A percentile compares a stretch with the other conserved stretches of the same genome.
Evolutionary conservation across 2,113 vertebrate genomes (phyloP).

Genomic region (Desmodus rotundus): DNA sequence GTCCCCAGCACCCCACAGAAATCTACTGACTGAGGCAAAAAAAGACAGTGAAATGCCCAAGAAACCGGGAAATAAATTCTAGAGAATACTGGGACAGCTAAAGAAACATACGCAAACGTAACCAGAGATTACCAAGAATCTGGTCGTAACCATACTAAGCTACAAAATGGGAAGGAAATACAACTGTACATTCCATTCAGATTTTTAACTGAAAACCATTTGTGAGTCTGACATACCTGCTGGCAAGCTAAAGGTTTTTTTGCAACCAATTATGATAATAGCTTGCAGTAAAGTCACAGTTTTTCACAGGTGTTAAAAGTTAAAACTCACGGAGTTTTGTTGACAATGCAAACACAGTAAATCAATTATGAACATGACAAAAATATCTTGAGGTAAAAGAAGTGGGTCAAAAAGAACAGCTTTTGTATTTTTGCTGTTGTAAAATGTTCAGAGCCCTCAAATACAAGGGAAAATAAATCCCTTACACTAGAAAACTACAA

Average conservation of each 20-base stretch:
- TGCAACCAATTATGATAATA: not conserved
- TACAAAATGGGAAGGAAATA: not conserved
- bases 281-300: not conserved
- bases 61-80: not conserved
- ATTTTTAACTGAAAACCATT: constrained; percentile 14
- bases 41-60: not conserved
- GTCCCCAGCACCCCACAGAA: too few species aligned
- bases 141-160: not conserved
- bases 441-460: not conserved
- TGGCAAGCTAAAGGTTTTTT: not conserved
- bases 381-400: constrained; percentile 42
- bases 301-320: constrained; percentile 48
- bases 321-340: constrained; percentile 46
- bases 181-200: not conserved
- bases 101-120: not conserved
- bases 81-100: not conserved
- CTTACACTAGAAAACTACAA: not conserved
- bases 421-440: constrained; percentile 2
- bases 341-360: constrained; percentile 50
- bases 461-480: not conserved
- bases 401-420: not conserved
- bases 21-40: not conserved
- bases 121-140: not conserved
- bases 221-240: not conserved
- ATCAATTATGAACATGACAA: constrained; percentile 59